These are phyloP conservation scores for Drosophila leontia DNA, from an alignment of 1,140 invertebrate genomes.

Conservation along the genomic window DNA sequence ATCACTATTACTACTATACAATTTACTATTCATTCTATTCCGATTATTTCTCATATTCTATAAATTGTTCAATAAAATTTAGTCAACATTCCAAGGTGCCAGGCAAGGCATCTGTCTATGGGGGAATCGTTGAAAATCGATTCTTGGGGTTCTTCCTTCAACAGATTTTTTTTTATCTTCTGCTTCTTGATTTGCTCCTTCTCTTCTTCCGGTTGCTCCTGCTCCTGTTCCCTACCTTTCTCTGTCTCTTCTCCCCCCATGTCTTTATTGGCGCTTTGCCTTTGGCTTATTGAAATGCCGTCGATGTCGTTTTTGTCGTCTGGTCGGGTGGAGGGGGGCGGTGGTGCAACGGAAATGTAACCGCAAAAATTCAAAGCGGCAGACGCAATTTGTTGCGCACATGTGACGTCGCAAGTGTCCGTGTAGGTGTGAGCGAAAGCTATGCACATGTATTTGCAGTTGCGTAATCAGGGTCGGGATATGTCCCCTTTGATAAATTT, in stretches of 20 bases:
- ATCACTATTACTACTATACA: not conserved
- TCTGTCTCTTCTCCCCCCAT: slow-evolving; percentile 6
- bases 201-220: not conserved
- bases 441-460: slow-evolving; percentile 13
- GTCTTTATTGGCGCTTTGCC: slow-evolving; percentile 32
- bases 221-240: not conserved
- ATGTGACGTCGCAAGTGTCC: slow-evolving; percentile 58
- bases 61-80: slow-evolving; percentile 3
- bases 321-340: not conserved
- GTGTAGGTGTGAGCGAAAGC: slow-evolving; percentile 7
- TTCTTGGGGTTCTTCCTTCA: slow-evolving; percentile 11
- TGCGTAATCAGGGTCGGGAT: not conserved
- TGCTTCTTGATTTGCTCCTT: not conserved
- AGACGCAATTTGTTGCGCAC: slow-evolving; percentile 83
- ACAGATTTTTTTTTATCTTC: slow-evolving; percentile 20
- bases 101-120: slow-evolving; percentile 10
- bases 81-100: slow-evolving; percentile 10
- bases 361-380: slow-evolving; percentile 78
- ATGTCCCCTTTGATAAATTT: not conserved
- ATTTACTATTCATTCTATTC: not conserved
- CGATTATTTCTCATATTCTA: not conserved
- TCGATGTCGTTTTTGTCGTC: slow-evolving; percentile 57
- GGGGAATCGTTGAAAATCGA: slow-evolving; percentile 15
- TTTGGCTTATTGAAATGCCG: slow-evolving; percentile 75
- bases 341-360: slow-evolving; percentile 78